Base-by-base conservation (phyloP, 2,888 invertebrate genomes). In the Parthenolecanium corni region DNA sequence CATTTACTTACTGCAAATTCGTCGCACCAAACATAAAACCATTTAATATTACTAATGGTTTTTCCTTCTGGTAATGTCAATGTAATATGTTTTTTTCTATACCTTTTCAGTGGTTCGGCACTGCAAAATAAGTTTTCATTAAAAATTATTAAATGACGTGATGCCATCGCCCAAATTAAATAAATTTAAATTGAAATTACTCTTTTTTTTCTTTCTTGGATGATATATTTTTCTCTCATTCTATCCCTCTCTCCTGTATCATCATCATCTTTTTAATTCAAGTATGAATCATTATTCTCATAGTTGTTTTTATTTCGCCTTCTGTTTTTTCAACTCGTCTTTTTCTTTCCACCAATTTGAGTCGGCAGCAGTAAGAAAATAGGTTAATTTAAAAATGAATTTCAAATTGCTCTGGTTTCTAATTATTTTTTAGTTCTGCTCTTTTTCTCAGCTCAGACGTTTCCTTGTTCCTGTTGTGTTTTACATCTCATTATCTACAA, bases 11-110 rank as follows among this genome's bases (percentile, higher is more conserved):
- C 92, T 64, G 86, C 79, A 71, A 85, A 91, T 72, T 91, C 90
- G 71, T 90, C 87, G 74, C 92, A 93, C 89, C 90, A 94, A 40
- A 94, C 83, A 12, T 89, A 84, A 75, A 94, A 85, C 87, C 92
- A 92, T 72, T 82, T 83, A 72, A 90, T 80, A 74, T 87, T 88
- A 70, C 80, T 80, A 65, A 93, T 76, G 31, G 86, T 87, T 73
- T 86, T 86, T 52, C 90, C 89, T 69, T 91, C 91, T 1, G 93
- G 93, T 68, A 93, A 77, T 14, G 90, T 85, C 52, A 94, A 75
- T 58, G 91, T 89, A 69, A 92, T 78, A 71, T 85, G 82, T 74
- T 89, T 85, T 69, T 85, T 87, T 67, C 85, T 79, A 77, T 93
- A 93, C 69, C 82, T 80, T 68, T 83, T 82, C 71, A 92, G 79